Evolutionary conservation across 2,797 vertebrate species (phyloP).

Genomic region (Pangasius larnaudii): DNA sequence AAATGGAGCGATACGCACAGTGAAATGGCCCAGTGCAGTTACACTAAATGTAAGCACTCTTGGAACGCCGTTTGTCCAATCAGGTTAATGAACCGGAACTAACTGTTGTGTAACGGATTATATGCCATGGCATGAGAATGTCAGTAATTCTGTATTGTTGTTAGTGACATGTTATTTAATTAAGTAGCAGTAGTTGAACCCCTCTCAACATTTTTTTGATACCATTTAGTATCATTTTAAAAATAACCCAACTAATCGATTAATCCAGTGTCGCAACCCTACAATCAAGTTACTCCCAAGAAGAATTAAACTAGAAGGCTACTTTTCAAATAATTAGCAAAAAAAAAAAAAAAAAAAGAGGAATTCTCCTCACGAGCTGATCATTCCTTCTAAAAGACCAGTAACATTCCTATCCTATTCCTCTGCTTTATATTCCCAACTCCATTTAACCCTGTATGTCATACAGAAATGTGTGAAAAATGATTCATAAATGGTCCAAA

Average conservation of each 20-base stretch:
- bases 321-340: neutral
- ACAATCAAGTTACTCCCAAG: neutral
- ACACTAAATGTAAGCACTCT: neutral
- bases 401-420: neutral
- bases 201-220: neutral
- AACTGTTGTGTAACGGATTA: neutral
- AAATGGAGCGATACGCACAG: neutral
- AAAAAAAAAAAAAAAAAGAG: neutral
- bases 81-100: neutral
- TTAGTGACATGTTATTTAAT: neutral
- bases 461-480: slow-evolving; percentile 3
- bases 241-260: neutral
- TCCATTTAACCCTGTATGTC: slow-evolving; percentile 18
- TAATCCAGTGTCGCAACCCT: too few species aligned
- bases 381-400: slow-evolving; percentile 1
- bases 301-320: neutral
- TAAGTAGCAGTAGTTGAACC: neutral
- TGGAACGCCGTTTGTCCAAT: neutral
- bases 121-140: neutral
- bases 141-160: neutral
- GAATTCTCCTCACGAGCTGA: neutral
- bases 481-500: slow-evolving; percentile 33
- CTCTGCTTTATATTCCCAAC: neutral
- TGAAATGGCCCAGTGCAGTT: neutral
- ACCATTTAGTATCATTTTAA: neutral